Conservation (phyloP, 2,888 invertebrate species). For the Metacarcinus magister region DNA sequence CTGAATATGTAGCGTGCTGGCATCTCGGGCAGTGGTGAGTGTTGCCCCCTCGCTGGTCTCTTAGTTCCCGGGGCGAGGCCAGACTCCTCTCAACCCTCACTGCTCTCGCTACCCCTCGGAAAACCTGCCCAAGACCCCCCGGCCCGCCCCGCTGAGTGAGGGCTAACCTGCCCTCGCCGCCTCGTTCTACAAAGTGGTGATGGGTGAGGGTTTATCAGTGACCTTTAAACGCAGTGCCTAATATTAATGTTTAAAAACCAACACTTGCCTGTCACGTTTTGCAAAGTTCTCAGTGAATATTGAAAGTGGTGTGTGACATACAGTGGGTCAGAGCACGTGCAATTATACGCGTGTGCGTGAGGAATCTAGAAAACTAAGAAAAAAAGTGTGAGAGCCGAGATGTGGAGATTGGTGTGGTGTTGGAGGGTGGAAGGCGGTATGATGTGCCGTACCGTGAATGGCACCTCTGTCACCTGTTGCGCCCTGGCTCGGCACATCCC, state of each 20-base stretch:
- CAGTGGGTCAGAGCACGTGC: background rate
- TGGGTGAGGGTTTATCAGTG: slow-evolving; percentile 26
- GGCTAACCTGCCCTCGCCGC: background rate
- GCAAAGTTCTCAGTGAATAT: background rate
- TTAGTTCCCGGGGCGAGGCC: slow-evolving; percentile 61
- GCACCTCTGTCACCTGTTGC: slow-evolving; percentile 46
- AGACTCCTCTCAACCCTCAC: slow-evolving; percentile 69
- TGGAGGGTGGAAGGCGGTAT: background rate
- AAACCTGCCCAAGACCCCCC: slow-evolving; percentile 43
- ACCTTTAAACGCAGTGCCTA: slow-evolving; percentile 5
- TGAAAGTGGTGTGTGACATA: slow-evolving; percentile 17
- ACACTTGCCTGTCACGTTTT: background rate
- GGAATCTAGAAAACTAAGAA: background rate
- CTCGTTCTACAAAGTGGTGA: slow-evolving; percentile 12
- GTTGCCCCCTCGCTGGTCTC: slow-evolving; percentile 73
- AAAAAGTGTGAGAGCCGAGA: background rate
- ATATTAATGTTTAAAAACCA: background rate
- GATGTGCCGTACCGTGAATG: slow-evolving; percentile 36
- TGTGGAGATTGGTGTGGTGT: background rate
- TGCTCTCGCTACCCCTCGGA: slow-evolving; percentile 61
- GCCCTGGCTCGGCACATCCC: slow-evolving; percentile 44
- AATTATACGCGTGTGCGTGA: background rate
- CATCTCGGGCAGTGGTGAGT: slow-evolving; percentile 44
- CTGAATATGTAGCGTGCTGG: slow-evolving; percentile 21
- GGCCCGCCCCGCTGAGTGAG: slow-evolving; percentile 36